phyloP scores from a whole-genome alignment of 2,888 invertebrate species.

The Parascotia fuliginaria region DNA sequence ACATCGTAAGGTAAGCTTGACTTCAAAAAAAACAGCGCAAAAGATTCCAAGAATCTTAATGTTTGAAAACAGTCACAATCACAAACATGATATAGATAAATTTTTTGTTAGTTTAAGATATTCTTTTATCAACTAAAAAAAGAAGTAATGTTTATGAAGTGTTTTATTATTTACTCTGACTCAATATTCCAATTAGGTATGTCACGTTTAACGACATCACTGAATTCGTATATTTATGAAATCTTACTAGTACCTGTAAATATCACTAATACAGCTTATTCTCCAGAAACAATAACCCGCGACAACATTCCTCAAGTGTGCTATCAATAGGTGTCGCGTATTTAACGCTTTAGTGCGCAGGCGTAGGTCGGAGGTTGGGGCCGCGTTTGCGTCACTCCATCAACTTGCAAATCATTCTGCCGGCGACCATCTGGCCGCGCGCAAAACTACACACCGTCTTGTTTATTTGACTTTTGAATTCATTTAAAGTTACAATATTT shows the following conservation, averaged over 20 bases:
- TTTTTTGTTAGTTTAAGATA: no score
- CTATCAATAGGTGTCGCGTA: slow-evolving; percentile 23
- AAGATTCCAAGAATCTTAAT: no score
- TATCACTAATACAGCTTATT: background rate
- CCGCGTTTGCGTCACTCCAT: slow-evolving; percentile 49
- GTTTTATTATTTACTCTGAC: no score
- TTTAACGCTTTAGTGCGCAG: slow-evolving; percentile 28
- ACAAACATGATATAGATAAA: no score
- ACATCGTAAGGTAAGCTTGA: no score
- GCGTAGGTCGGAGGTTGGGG: slow-evolving; percentile 58
- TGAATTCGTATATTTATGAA: no score
- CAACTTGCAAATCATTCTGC: slow-evolving; percentile 57
- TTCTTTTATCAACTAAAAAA: no score
- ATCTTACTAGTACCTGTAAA: background rate
- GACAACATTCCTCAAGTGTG: slow-evolving; percentile 20
- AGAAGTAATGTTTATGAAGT: no score
- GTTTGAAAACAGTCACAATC: no score
- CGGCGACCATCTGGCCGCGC: slow-evolving; percentile 45
- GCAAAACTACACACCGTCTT: slow-evolving; percentile 51
- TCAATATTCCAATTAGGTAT: no score
- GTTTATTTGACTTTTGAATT: slow-evolving; percentile 39
- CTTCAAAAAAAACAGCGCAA: no score
- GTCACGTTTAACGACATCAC: no score
- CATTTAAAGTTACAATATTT: slow-evolving; percentile 23
- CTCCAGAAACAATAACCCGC: slow-evolving; percentile 17